Evolutionary conservation across 2,797 vertebrate species (phyloP), one percentile per base, ranked within the genome.

Genomic region (Lutjanus argentimaculatus): DNA sequence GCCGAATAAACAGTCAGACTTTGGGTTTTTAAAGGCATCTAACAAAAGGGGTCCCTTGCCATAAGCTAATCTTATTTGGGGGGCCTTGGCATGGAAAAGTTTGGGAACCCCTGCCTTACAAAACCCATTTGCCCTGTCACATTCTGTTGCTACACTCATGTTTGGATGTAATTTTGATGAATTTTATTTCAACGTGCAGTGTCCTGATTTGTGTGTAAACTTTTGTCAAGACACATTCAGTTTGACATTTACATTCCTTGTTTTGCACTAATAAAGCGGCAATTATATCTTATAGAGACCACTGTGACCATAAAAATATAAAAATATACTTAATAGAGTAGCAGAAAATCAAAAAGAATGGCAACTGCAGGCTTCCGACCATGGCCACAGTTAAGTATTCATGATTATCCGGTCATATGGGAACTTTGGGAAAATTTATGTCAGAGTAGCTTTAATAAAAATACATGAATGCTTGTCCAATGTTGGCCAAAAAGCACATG

Each of bases 401-500:
- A 57, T 45, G 8, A 63, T 53, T 74, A 53, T 61, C 22, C 16
- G 79, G 65, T 75, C 42, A 67, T 6, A 65, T 17, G 68, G 57
- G 42, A 19, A 21, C 59, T 70, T 69, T 72, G 66, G 71, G 64
- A 72, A 70, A 80, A 66, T 67, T 86, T 9, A 55, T 83, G 69
- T 87, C 69, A 83, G 51, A 72, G 71, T 61, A 58, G 48, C 58
- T 17, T 48, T 75, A 59, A 78, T 72, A 67, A 72, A 88, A 77
- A 84, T 75, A 81, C 52, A 75, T 74, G 68, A 73, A 67, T 80
- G 70, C 67, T 87, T 74, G 56, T 85, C 36, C 69, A 64, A 59
- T 55, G 51, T 77, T 73, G 17, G 68, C 75, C 80, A 86, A 69
- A 75, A 80, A 82, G 43, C 80, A 84, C 82, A 87, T 75, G 65